Conservation (phyloP, 2,888 invertebrate species). For the Physocephala rufipes region DNA sequence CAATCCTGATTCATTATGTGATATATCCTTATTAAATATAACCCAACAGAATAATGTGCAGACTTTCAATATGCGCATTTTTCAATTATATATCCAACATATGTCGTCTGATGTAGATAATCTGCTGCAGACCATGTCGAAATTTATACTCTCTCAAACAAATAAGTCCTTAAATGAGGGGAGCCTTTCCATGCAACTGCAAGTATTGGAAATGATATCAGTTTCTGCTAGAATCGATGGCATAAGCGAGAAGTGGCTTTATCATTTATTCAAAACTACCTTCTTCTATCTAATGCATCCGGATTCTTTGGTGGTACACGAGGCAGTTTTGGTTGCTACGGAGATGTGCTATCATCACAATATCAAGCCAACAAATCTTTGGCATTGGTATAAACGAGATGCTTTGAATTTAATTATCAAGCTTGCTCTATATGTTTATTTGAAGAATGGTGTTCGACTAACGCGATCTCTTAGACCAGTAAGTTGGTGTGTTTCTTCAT, state of each 20-base stretch:
- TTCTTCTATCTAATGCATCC: slow-evolving; percentile 59
- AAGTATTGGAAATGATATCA: slow-evolving; percentile 49
- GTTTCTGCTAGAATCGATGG: slow-evolving; percentile 46
- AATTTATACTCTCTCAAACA: slow-evolving; percentile 40
- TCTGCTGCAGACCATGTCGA: slow-evolving; percentile 44
- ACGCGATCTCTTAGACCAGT: slow-evolving; percentile 57
- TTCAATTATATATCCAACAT: slow-evolving; percentile 17
- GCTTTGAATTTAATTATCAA: slow-evolving; percentile 57
- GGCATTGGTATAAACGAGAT: slow-evolving; percentile 64
- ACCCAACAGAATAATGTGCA: slow-evolving; percentile 1
- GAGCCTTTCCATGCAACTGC: slow-evolving; percentile 44
- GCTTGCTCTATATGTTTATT: slow-evolving; percentile 55
- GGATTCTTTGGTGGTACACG: slow-evolving; percentile 57
- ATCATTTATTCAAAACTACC: slow-evolving; percentile 61
- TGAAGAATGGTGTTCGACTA: slow-evolving; percentile 56
- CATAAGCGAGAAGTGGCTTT: slow-evolving; percentile 57
- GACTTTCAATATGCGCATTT: slow-evolving; percentile 7
- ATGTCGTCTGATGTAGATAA: slow-evolving; percentile 17
- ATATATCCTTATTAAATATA: neutral
- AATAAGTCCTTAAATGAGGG: slow-evolving; percentile 34
- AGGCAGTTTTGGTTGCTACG: slow-evolving; percentile 58
- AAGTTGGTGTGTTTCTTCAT: slow-evolving; percentile 32
- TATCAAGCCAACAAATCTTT: slow-evolving; percentile 58
- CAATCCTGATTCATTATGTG: neutral
- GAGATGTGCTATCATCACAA: slow-evolving; percentile 60